Evolutionary conservation across 2,888 invertebrate species (phyloP), one percentile per base, ranked within the genome.

Genomic region (Pyrochroa serraticornis): DNA sequence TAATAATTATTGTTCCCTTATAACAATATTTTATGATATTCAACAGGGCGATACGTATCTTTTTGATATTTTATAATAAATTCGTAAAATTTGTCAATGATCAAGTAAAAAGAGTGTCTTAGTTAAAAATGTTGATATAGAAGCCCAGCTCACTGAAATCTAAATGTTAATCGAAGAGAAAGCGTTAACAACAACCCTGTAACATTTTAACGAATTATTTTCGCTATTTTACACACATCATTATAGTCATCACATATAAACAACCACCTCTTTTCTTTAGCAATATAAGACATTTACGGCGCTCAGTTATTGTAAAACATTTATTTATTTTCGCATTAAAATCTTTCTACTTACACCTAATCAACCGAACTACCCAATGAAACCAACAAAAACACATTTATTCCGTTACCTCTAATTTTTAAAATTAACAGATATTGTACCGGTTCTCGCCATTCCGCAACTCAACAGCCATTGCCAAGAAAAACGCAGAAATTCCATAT

Each of bases 1-100:
- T 62, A 62, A 56, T 57, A 62, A 62, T 60, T 65, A 61, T 71
- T 71, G 70, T 68, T 71, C 72, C 72, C 71, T 67, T 61, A 55
- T 63, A 63, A 64, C 61, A 68, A 60, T 51, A 58, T 55, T 54
- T 50, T 37, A 54, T 55, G 50, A 59, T 54, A 59, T 51, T 48
- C 22, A 57, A 43, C 49, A 54, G 50, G 42, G 50, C 32, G 37
- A 51, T 55, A 59, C 37, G 38, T 10, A 46, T 42, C 44, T 7
- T n/a, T 58, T 42, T 53, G 54, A 43, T 50, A 54, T 45, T 50
- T 41, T 38, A 58, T 42, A 30, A 45, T 58, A 58, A 58, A 58
- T 58, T 54, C 54, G 58, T 58, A 52, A 45, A 38, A 32, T 36
- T 49, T 37, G 34, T 54, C 22, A 53, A 44, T 54, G 58, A 54